Conservation (phyloP, 2,797 vertebrate genomes). For the Pseudomugil tenellus region DNA sequence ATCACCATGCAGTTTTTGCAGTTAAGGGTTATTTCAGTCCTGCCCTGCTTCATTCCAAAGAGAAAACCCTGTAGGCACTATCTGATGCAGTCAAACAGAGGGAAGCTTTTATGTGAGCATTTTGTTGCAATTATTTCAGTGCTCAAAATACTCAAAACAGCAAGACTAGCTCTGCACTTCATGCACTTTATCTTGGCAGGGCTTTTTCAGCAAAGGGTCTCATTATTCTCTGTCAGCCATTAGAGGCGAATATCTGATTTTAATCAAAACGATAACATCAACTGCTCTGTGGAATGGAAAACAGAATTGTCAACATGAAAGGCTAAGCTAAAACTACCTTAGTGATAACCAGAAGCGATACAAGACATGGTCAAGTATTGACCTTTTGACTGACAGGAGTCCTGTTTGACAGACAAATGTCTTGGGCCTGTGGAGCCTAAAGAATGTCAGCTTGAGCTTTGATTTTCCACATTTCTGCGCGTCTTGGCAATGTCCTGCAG, state of each 20-base stretch:
- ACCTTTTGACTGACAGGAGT: slow-evolving; percentile 69
- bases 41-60: slow-evolving; percentile 31
- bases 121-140: slow-evolving; percentile 79
- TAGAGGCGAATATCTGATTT: slow-evolving; percentile 73
- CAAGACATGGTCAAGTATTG: slow-evolving; percentile 57
- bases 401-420: slow-evolving; percentile 60
- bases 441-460: slow-evolving; percentile 47
- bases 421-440: slow-evolving; percentile 32
- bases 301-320: slow-evolving; percentile 69
- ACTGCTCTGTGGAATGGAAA: slow-evolving; percentile 71
- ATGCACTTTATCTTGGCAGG: slow-evolving; percentile 75
- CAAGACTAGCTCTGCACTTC: slow-evolving; percentile 56
- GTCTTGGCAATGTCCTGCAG: slow-evolving; percentile 54
- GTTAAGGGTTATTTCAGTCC: slow-evolving; percentile 46
- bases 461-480: slow-evolving; percentile 54
- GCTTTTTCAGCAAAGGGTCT: slow-evolving; percentile 56
- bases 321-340: slow-evolving; percentile 52
- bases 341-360: slow-evolving; percentile 54
- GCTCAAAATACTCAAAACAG: slow-evolving; percentile 69
- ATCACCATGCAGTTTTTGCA: slow-evolving; percentile 34
- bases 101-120: slow-evolving; percentile 77
- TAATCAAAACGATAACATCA: slow-evolving; percentile 77
- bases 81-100: slow-evolving; percentile 70
- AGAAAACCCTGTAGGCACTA: slow-evolving; percentile 65
- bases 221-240: slow-evolving; percentile 77